Conservation (phyloP, 2,797 vertebrate genomes). For the Phoeniculus purpureus region DNA sequence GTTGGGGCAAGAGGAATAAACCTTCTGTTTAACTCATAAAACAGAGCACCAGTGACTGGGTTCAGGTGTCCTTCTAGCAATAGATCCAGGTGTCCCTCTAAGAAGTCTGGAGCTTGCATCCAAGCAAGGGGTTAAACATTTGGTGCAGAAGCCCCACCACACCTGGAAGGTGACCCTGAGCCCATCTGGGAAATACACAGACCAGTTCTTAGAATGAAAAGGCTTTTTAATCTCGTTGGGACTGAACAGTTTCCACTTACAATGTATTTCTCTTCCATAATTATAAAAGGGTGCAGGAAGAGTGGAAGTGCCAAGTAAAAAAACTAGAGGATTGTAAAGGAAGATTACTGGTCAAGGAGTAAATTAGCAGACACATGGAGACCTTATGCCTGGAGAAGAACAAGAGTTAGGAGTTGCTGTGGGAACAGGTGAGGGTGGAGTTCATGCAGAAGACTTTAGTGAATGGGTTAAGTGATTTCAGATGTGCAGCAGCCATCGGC, state of each 20-base stretch:
- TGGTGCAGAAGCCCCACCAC: background rate
- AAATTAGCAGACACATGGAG: background rate
- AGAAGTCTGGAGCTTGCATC: background rate
- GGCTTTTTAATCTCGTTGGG: background rate
- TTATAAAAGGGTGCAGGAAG: background rate
- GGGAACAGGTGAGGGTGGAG: background rate
- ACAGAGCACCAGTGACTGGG: background rate
- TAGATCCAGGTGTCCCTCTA: background rate
- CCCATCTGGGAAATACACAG: background rate
- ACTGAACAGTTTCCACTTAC: background rate
- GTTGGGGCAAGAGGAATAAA: background rate
- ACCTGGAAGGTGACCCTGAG: background rate
- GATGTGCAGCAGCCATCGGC: background rate
- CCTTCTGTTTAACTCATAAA: background rate
- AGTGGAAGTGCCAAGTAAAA: background rate
- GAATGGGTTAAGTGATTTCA: background rate
- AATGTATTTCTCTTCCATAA: background rate
- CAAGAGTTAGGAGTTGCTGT: accelerated
- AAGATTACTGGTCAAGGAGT: background rate
- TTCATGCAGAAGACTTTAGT: background rate
- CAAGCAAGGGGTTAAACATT: background rate
- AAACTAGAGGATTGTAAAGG: background rate
- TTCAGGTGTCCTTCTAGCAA: background rate
- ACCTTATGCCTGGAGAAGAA: background rate
- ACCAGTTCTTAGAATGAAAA: background rate